These are phyloP conservation scores for Drosophila kambysellisi DNA, from an alignment of 2,888 invertebrate genomes.

Conservation along the genomic window DNA sequence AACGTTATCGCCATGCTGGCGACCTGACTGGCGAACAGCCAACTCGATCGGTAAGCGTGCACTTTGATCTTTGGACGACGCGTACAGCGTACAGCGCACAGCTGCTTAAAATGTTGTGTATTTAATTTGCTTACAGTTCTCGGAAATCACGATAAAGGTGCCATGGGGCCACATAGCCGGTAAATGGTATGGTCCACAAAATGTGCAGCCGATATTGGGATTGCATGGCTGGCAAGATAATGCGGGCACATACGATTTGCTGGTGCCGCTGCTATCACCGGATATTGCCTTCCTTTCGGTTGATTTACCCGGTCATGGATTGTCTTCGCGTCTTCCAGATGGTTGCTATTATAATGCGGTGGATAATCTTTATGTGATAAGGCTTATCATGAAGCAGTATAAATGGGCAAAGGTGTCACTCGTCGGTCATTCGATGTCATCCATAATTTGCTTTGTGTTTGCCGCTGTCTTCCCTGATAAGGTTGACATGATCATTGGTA, in stretches of 20 bases:
- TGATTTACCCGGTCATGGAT: slow-evolving; percentile 90
- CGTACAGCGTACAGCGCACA: neutral
- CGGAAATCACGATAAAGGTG: slow-evolving; percentile 89
- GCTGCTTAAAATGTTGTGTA: slow-evolving; percentile 5
- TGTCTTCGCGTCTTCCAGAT: slow-evolving; percentile 89
- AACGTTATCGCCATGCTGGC: slow-evolving; percentile 81
- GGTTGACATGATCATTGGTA: slow-evolving; percentile 83
- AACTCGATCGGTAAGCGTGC: slow-evolving; percentile 74
- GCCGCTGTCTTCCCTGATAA: slow-evolving; percentile 87
- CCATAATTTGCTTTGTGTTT: slow-evolving; percentile 88
- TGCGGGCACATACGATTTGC: slow-evolving; percentile 90
- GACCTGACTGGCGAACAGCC: slow-evolving; percentile 82
- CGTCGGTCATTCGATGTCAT: slow-evolving; percentile 90
- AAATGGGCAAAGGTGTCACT: slow-evolving; percentile 90
- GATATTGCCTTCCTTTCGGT: slow-evolving; percentile 87
- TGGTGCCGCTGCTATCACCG: slow-evolving; percentile 87
- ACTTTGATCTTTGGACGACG: slow-evolving; percentile 51
- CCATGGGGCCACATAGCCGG: slow-evolving; percentile 90
- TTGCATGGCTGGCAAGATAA: slow-evolving; percentile 94
- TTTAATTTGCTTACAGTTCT: slow-evolving; percentile 79
- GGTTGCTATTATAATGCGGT: slow-evolving; percentile 86
- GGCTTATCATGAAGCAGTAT: slow-evolving; percentile 88
- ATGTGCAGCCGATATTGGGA: slow-evolving; percentile 88
- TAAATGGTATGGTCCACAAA: slow-evolving; percentile 89
- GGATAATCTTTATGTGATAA: slow-evolving; percentile 86